These are phyloP conservation scores for Notoglanidium macrostoma DNA, from an alignment of 2,797 vertebrate species.

Conservation along the genomic window DNA sequence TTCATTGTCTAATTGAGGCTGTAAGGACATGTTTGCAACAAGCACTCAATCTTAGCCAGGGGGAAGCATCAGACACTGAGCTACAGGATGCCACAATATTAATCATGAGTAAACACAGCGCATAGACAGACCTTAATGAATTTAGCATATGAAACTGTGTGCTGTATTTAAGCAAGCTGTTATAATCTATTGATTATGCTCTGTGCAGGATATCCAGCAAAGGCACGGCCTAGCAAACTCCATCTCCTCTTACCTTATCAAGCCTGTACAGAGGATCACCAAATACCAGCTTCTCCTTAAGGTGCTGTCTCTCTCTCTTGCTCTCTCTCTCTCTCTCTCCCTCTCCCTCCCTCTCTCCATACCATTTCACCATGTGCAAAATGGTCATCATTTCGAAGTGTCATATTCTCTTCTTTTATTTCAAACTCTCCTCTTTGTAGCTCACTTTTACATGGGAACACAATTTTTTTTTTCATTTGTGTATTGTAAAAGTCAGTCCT, in stretches of 20 bases:
- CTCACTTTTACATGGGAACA: conserved; percentile 1
- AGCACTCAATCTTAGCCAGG: conserved; percentile 39
- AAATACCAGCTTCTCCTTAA: conserved; percentile 98
- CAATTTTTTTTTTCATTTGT: background rate
- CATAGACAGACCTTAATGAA: background rate
- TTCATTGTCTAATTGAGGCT: background rate
- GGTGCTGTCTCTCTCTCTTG: conserved; percentile 68
- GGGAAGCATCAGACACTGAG: conserved; percentile 49
- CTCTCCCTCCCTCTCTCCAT: background rate
- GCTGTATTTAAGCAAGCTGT: background rate
- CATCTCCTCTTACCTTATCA: conserved; percentile 98
- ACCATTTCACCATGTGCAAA: background rate
- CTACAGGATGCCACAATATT: background rate
- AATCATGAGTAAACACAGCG: background rate
- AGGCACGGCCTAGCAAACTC: conserved; percentile 93
- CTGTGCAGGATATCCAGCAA: conserved; percentile 92
- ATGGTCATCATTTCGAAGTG: background rate
- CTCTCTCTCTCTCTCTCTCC: background rate
- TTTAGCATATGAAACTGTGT: background rate
- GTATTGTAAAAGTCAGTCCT: background rate
- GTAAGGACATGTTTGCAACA: background rate
- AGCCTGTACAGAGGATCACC: conserved; percentile 98
- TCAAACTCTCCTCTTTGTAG: background rate
- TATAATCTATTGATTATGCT: conserved; percentile 11
- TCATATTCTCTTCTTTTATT: background rate